These are phyloP conservation scores for Crocodylus rhombifer DNA, from an alignment of 2,797 vertebrate species.

Conservation along the genomic window DNA sequence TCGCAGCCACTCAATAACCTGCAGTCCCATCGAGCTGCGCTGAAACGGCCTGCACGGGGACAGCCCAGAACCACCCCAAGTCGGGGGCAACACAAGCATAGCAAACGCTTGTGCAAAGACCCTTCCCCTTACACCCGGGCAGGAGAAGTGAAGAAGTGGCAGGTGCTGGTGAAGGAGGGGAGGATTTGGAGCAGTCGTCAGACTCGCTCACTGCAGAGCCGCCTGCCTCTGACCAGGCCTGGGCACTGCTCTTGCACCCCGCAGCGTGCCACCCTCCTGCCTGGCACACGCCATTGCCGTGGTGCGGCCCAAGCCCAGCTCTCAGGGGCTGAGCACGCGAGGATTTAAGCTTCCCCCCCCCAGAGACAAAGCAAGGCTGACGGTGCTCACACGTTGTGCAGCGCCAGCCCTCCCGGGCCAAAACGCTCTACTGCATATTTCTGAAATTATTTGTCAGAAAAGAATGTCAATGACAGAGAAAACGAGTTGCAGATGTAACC, in stretches of 20 bases:
- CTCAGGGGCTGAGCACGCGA: background rate
- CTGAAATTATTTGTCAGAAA: slow-evolving; percentile 74
- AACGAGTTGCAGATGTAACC: slow-evolving; percentile 77
- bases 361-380: slow-evolving; percentile 45
- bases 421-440: slow-evolving; percentile 70
- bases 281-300: background rate
- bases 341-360: slow-evolving; percentile 58
- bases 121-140: background rate
- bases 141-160: too few relatives aligned
- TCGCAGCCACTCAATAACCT: background rate
- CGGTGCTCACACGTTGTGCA: slow-evolving; percentile 58
- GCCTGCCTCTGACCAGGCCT: too few relatives aligned
- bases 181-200: too few relatives aligned
- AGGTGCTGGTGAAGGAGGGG: background rate
- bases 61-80: too few relatives aligned
- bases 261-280: fast-evolving
- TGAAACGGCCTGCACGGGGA: background rate
- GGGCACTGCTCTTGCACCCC: background rate
- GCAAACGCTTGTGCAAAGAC: background rate
- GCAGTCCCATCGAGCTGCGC: background rate
- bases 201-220: too few relatives aligned
- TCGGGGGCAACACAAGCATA: too few relatives aligned
- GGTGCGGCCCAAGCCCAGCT: background rate
- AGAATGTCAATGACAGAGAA: slow-evolving; percentile 70
- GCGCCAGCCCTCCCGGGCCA: slow-evolving; percentile 56